Percentiles rank a stretch among this genome's conserved stretches.
Conservation (phyloP, 1,140 invertebrate species). For the Laodelphax striatellus region DNA sequence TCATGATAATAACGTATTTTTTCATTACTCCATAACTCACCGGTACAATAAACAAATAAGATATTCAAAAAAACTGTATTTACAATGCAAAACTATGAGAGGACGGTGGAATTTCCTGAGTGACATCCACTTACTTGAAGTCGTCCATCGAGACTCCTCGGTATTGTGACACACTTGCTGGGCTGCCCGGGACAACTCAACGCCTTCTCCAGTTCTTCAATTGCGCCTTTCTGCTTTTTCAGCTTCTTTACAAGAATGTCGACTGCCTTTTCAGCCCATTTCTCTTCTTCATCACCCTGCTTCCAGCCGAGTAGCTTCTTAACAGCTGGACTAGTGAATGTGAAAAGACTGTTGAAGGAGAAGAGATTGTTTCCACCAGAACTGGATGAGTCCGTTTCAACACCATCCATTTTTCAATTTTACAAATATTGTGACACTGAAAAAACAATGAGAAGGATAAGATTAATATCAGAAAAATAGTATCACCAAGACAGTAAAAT, state of each 20-base stretch:
- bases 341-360: constrained; percentile 84
- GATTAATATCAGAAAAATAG: too few relatives aligned
- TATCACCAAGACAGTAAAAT: too few relatives aligned
- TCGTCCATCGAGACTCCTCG: constrained; percentile 87
- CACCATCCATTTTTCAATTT: too few relatives aligned
- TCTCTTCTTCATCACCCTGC: constrained; percentile 93
- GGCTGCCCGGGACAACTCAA: constrained; percentile 84
- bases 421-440: too few relatives aligned
- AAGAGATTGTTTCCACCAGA: constrained; percentile 62
- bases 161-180: constrained; percentile 97
- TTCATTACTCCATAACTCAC: too few relatives aligned
- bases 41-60: too few relatives aligned
- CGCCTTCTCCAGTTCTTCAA: constrained; percentile 91
- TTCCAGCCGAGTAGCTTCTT: constrained; percentile 97
- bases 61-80: too few relatives aligned
- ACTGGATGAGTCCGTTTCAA: too few relatives aligned
- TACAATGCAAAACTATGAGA: too few relatives aligned
- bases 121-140: constrained; percentile 50
- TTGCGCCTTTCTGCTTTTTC: constrained; percentile 89
- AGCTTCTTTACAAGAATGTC: constrained; percentile 96
- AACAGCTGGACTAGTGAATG: constrained; percentile 93
- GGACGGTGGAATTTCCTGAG: background rate
- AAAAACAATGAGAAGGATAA: too few relatives aligned
- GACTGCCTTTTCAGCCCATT: constrained; percentile 98
- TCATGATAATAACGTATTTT: too few relatives aligned